phyloP scores from a whole-genome alignment of 2,113 vertebrate genomes.

The Petaurus breviceps region DNA sequence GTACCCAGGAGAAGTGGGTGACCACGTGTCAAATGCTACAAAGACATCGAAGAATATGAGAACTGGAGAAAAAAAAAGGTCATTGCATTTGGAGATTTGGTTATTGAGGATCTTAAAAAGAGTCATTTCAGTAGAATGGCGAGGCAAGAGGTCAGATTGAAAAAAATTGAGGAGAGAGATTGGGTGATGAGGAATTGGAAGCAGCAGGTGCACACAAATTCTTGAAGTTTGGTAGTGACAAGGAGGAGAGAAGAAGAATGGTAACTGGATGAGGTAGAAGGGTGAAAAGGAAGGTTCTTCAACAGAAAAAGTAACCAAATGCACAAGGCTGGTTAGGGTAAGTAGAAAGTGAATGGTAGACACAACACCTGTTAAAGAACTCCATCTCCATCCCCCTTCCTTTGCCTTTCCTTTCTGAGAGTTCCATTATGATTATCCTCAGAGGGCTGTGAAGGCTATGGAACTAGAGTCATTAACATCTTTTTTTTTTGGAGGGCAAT shows the following conservation, averaged over 20 bases:
- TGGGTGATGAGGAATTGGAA: background rate
- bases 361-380: background rate
- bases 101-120: background rate
- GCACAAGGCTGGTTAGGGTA: background rate
- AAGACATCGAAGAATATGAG: too few relatives aligned
- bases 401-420: constrained; percentile 18
- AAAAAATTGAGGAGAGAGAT: background rate
- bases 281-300: background rate
- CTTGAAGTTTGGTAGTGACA: background rate
- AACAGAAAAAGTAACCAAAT: too few relatives aligned
- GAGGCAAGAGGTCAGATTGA: background rate
- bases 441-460: background rate
- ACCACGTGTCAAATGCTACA: too few relatives aligned
- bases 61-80: background rate
- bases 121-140: background rate
- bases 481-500: too few relatives aligned
- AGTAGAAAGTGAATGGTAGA: background rate
- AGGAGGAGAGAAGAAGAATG: background rate
- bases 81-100: background rate
- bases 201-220: background rate
- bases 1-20: too few relatives aligned
- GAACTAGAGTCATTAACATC: constrained; percentile 15
- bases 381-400: background rate
- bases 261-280: background rate
- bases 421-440: constrained; percentile 38